A percentile compares a stretch with the other conserved stretches of the same genome.
Evolutionary conservation across 2,113 vertebrate species (phyloP).

Genomic region (Neolamprologus caudopunctatus): DNA sequence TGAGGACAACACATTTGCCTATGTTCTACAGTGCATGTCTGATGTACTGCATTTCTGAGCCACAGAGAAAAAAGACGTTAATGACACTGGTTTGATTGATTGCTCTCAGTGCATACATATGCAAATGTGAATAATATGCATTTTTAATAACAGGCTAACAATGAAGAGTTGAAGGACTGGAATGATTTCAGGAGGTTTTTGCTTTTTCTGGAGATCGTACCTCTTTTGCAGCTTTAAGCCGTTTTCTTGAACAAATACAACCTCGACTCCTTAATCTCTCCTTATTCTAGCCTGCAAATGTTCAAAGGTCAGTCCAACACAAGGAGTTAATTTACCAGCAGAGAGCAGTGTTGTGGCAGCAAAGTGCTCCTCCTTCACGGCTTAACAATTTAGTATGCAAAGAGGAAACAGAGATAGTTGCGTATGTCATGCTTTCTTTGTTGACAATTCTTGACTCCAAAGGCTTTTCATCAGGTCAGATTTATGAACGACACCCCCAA

Average conservation of each 20-base stretch:
- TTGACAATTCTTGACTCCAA: constrained; percentile 42
- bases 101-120: not conserved
- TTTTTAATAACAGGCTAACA: not conserved
- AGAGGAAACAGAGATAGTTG: constrained; percentile 27
- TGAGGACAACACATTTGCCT: not conserved
- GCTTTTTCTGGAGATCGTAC: not conserved
- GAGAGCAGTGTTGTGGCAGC: constrained; percentile 73
- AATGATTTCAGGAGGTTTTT: not conserved
- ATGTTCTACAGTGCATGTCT: not conserved
- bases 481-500: constrained; percentile 29
- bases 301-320: constrained; percentile 16
- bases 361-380: not conserved
- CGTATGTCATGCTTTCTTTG: constrained; percentile 14
- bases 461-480: constrained; percentile 50
- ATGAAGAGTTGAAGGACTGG: not conserved
- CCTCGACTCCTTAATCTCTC: not conserved
- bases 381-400: constrained; percentile 43
- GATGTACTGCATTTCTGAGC: not conserved
- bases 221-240: not conserved
- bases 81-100: not conserved
- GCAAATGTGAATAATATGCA: not conserved
- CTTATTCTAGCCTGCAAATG: not conserved
- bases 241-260: not conserved
- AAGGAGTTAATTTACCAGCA: constrained; percentile 53
- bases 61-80: not conserved